Percentiles rank a stretch among this genome's conserved stretches.
Evolutionary conservation across 2,797 vertebrate species (phyloP).

Genomic region (Hapalemur alaotrensis): DNA sequence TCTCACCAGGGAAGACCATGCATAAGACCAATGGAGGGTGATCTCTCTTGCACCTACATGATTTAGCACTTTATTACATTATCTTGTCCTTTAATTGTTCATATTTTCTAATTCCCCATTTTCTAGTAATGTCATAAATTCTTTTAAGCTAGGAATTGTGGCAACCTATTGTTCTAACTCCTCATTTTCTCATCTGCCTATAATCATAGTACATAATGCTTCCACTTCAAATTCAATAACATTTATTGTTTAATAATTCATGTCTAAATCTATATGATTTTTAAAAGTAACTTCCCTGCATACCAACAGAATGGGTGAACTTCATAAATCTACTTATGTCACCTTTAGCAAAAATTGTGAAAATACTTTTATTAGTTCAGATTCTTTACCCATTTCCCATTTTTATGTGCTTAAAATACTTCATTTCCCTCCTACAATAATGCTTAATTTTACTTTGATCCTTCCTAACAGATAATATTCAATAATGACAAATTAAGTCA

Average conservation of each 20-base stretch:
- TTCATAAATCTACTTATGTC: neutral
- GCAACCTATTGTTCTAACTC: neutral
- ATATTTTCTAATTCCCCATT: neutral
- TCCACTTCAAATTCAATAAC: neutral
- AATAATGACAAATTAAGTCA: neutral
- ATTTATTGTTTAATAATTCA: constrained; percentile 48
- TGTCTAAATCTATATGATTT: neutral
- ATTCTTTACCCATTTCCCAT: neutral
- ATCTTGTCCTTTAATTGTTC: neutral
- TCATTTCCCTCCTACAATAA: neutral
- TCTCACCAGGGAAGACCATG: neutral
- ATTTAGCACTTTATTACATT: neutral
- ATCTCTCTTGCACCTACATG: neutral
- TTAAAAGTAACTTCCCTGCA: neutral
- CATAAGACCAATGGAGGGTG: neutral
- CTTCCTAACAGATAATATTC: neutral
- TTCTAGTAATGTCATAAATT: neutral
- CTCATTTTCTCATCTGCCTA: neutral
- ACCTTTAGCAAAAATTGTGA: neutral
- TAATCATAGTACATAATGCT: neutral
- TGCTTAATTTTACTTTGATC: neutral
- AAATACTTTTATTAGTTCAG: neutral
- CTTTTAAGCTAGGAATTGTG: neutral
- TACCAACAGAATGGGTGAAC: neutral
- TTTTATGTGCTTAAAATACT: neutral